These are phyloP conservation scores for Oxycera nigricornis DNA, from an alignment of 2,888 invertebrate species.

Conservation along the genomic window DNA sequence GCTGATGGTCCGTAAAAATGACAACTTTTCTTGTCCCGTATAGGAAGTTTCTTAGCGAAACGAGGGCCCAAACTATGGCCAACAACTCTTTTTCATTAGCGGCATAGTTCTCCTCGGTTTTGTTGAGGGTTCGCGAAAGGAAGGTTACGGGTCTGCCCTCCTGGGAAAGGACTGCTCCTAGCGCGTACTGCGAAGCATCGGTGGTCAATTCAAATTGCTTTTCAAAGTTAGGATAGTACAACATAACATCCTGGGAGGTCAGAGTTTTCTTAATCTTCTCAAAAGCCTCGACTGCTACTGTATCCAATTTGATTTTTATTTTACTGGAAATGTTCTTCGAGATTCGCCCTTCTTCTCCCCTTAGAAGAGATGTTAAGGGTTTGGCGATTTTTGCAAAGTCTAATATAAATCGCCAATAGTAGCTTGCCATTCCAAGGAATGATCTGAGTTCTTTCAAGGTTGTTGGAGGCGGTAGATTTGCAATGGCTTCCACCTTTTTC, in stretches of 20 bases:
- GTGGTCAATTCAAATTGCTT: slow-evolving; percentile 38
- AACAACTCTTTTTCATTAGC: slow-evolving; percentile 34
- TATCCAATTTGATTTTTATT: slow-evolving; percentile 28
- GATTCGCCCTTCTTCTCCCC: slow-evolving; percentile 44
- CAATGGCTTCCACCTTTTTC: background rate
- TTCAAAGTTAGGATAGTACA: slow-evolving; percentile 35
- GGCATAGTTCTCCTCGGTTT: slow-evolving; percentile 21
- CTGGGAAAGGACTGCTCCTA: slow-evolving; percentile 4
- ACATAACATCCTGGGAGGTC: slow-evolving; percentile 41
- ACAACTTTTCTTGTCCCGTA: slow-evolving; percentile 5
- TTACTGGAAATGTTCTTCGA: slow-evolving; percentile 40
- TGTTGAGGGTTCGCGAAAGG: slow-evolving; percentile 1
- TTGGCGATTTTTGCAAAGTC: background rate
- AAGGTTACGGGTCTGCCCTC: background rate
- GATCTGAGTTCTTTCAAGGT: background rate
- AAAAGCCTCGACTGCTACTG: slow-evolving; percentile 32
- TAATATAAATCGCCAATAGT: background rate
- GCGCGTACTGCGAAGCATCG: slow-evolving; percentile 15
- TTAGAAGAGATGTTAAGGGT: background rate
- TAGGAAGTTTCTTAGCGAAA: background rate
- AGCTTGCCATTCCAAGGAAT: background rate
- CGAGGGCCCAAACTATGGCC: slow-evolving; percentile 6
- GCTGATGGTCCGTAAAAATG: slow-evolving; percentile 29
- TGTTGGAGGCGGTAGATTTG: slow-evolving; percentile 5
- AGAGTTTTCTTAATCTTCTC: slow-evolving; percentile 40